phyloP scores from a whole-genome alignment of 2,113 vertebrate species.

The Tyrannus savana region DNA sequence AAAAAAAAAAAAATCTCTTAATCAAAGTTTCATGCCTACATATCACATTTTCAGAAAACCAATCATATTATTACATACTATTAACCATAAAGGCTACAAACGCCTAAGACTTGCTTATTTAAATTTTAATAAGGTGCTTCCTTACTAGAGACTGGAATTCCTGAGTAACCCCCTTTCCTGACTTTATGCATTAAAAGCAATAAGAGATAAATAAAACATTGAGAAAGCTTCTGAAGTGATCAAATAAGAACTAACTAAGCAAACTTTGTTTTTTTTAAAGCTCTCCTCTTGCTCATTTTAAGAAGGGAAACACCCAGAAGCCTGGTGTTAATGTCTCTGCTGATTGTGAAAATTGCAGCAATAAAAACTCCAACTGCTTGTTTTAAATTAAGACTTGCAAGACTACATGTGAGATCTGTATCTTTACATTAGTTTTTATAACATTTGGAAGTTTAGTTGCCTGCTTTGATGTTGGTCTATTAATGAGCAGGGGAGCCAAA shows the following conservation, averaged over 20 bases:
- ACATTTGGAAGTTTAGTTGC: constrained; percentile 83
- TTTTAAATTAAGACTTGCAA: constrained; percentile 79
- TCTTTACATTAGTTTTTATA: constrained; percentile 80
- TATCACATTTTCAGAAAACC: not conserved
- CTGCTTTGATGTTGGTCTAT: constrained; percentile 81
- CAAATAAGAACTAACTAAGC: constrained; percentile 73
- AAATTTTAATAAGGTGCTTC: constrained; percentile 37
- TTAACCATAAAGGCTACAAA: not conserved
- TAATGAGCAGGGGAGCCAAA: constrained; percentile 71
- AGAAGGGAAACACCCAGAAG: constrained; percentile 81
- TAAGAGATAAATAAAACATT: constrained; percentile 81
- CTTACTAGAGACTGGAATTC: not conserved
- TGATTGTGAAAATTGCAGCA: constrained; percentile 89
- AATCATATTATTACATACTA: not conserved
- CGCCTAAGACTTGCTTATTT: not conserved
- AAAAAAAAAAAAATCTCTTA: not conserved
- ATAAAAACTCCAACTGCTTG: constrained; percentile 83
- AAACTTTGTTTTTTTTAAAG: constrained; percentile 77
- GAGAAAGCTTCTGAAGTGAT: constrained; percentile 79
- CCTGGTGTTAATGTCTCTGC: constrained; percentile 83
- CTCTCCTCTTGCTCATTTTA: constrained; percentile 72
- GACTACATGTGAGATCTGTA: constrained; percentile 71
- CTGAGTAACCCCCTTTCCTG: constrained; percentile 30
- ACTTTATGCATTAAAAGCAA: constrained; percentile 69
- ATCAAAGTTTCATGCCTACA: not conserved